These are phyloP conservation scores for Sialia sialis DNA, from an alignment of 2,113 vertebrate genomes.

Conservation along the genomic window DNA sequence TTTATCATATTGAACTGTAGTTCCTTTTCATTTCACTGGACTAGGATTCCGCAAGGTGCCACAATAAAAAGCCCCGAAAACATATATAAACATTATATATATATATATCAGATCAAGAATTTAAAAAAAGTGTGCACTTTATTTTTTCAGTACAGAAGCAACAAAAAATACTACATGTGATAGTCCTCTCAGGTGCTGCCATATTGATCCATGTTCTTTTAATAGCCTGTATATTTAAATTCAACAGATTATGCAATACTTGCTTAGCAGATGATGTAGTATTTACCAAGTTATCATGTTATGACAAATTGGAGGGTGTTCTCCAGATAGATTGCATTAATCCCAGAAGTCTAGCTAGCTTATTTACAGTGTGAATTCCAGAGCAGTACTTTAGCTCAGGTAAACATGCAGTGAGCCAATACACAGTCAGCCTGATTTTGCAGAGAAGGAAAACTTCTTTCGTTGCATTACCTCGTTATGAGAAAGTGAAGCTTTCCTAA, in stretches of 20 bases:
- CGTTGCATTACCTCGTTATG: neutral
- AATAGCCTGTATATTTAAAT: neutral
- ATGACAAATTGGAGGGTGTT: neutral
- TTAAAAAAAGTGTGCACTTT: neutral
- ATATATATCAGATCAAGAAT: neutral
- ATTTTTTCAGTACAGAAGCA: neutral
- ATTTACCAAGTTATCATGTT: neutral
- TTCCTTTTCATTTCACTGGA: neutral
- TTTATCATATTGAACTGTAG: neutral
- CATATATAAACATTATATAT: accelerated
- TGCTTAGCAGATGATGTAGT: neutral
- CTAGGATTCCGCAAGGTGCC: neutral
- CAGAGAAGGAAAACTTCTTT: neutral
- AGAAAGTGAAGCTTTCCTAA: neutral
- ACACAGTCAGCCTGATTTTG: neutral
- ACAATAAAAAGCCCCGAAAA: neutral
- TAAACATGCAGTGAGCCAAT: neutral
- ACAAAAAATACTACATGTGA: neutral
- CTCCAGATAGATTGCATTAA: neutral
- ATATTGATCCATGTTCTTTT: neutral
- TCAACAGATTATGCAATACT: neutral
- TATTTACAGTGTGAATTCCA: neutral
- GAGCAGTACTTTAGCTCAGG: neutral
- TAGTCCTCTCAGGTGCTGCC: neutral
- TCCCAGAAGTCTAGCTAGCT: neutral